Conservation (phyloP, 2,113 vertebrate genomes). For the Peromyscus californicus region DNA sequence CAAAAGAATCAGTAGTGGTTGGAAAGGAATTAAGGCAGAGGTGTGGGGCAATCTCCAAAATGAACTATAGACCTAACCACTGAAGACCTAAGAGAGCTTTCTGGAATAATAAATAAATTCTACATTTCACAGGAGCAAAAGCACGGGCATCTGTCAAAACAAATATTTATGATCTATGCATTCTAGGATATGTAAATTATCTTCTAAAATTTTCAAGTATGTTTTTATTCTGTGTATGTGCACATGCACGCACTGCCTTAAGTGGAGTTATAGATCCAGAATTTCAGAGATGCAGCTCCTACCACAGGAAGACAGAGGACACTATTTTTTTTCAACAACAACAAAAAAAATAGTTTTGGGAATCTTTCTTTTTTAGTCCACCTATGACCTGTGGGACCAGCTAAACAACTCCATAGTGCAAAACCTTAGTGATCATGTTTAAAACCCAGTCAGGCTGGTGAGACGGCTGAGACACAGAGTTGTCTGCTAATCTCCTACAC, state of each 20-base stretch:
- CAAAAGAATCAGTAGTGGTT: background rate
- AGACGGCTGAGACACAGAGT: background rate
- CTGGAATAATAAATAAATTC: background rate
- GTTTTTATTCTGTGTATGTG: background rate
- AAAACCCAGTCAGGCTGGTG: background rate
- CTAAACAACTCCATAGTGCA: background rate
- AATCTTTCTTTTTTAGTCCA: background rate
- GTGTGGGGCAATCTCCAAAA: background rate
- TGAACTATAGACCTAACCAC: background rate
- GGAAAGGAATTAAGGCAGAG: background rate
- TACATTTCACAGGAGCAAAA: background rate
- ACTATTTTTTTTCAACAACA: background rate
- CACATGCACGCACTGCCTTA: background rate
- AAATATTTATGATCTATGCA: background rate
- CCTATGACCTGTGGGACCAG: background rate
- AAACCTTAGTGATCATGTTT: background rate
- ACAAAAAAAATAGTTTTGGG: slow-evolving; percentile 3
- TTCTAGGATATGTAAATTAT: background rate
- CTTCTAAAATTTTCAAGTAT: background rate
- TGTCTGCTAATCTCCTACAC: background rate
- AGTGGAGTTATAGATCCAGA: background rate
- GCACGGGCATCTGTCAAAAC: background rate
- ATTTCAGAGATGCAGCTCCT: background rate
- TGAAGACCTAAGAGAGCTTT: background rate
- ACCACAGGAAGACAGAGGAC: background rate